A percentile compares a stretch with the other conserved stretches of the same genome.
Evolutionary conservation across 2,888 invertebrate species (phyloP).

Genomic region (Ophonus ardosiacus): DNA sequence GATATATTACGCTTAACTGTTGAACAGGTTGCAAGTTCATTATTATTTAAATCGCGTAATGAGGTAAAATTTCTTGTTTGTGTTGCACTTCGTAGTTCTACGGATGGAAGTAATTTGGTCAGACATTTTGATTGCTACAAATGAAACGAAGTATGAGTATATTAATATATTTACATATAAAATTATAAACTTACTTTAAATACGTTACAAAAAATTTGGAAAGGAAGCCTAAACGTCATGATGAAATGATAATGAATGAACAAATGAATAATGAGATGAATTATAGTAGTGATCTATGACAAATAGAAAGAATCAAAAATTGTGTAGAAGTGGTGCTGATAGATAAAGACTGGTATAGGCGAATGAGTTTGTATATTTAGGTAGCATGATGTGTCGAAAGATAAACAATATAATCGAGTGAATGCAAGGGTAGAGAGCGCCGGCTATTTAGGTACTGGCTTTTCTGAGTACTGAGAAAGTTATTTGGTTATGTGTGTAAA

Average conservation of each 20-base stretch:
- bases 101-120: neutral
- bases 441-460: too few relatives aligned
- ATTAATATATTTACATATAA: neutral
- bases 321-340: too few relatives aligned
- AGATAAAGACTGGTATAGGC: neutral
- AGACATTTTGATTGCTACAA: neutral
- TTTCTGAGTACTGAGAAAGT: too few relatives aligned
- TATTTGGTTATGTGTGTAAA: too few relatives aligned
- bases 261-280: slow-evolving; percentile 22
- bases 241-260: slow-evolving; percentile 50
- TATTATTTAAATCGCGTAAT: neutral
- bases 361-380: too few relatives aligned
- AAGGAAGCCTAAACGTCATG: slow-evolving; percentile 67
- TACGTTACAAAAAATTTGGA: slow-evolving; percentile 67
- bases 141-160: neutral
- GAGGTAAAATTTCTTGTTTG: neutral
- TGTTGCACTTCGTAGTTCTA: neutral
- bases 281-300: neutral
- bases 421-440: too few relatives aligned
- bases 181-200: slow-evolving; percentile 66
- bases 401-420: too few relatives aligned
- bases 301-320: neutral
- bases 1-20: neutral
- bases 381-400: too few relatives aligned
- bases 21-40: neutral